These are phyloP conservation scores for Gymnoscopelus microlampas DNA, from an alignment of 2,797 vertebrate genomes.

Conservation along the genomic window DNA sequence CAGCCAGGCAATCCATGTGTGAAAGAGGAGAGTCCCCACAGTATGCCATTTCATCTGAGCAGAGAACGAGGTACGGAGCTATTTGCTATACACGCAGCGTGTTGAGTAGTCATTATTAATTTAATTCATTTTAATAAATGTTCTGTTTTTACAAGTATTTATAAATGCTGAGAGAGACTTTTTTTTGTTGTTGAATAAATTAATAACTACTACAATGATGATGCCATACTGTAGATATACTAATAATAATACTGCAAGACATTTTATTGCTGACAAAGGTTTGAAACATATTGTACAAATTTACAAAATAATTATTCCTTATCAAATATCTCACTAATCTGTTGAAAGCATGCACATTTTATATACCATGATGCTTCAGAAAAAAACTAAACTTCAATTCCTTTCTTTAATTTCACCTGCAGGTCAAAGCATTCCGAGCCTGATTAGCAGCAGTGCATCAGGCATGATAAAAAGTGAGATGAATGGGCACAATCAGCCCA, in stretches of 20 bases:
- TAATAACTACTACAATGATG: too few species aligned
- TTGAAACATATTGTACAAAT: neutral
- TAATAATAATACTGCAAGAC: too few species aligned
- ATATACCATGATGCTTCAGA: neutral
- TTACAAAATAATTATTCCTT: neutral
- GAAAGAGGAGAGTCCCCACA: slow-evolving; percentile 91
- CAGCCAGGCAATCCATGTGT: slow-evolving; percentile 80
- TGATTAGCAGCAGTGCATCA: slow-evolving; percentile 81
- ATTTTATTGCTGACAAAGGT: neutral
- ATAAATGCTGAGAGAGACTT: too few species aligned
- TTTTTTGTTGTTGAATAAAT: too few species aligned
- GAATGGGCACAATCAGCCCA: slow-evolving; percentile 88
- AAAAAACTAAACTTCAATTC: slow-evolving; percentile 3
- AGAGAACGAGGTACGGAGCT: slow-evolving; percentile 90
- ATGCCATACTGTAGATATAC: too few species aligned
- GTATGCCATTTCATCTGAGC: slow-evolving; percentile 88
- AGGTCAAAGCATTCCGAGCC: slow-evolving; percentile 85
- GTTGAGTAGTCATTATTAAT: too few species aligned
- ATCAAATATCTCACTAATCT: neutral
- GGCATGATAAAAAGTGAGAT: slow-evolving; percentile 89
- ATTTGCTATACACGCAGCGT: neutral
- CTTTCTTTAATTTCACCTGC: slow-evolving; percentile 67
- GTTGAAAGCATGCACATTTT: neutral
- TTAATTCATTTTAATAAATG: too few species aligned
- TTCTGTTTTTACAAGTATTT: too few species aligned